Conservation (phyloP, 2,888 invertebrate genomes). For the Rhingia campestris region DNA sequence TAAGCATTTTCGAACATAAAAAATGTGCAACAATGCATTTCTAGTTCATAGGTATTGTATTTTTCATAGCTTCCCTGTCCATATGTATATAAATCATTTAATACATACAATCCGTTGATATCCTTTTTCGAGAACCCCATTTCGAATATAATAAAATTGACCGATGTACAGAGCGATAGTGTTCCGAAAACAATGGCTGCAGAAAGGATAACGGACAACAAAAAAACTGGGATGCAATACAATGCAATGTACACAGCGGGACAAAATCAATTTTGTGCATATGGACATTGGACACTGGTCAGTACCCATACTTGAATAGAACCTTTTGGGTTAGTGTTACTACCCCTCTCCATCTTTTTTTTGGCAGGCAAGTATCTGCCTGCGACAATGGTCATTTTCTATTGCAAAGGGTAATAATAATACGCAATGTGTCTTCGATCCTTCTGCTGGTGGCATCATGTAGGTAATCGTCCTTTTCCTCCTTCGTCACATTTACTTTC, state of each 20-base stretch:
- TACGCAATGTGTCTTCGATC: constrained; percentile 60
- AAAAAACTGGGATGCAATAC: constrained; percentile 51
- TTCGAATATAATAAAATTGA: constrained; percentile 38
- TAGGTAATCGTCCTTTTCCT: constrained; percentile 63
- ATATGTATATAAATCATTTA: background rate
- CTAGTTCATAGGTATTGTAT: background rate
- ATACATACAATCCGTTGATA: constrained; percentile 47
- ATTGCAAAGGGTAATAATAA: constrained; percentile 66
- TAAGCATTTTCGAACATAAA: no score
- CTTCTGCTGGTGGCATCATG: constrained; percentile 57
- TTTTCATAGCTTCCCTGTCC: background rate
- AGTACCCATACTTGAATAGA: constrained; percentile 34
- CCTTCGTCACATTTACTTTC: constrained; percentile 49
- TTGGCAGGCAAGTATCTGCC: constrained; percentile 26
- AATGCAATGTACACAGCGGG: constrained; percentile 69
- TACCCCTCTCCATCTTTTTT: constrained; percentile 14
- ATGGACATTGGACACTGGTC: constrained; percentile 73
- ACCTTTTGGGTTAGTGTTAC: constrained; percentile 44
- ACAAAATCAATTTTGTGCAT: constrained; percentile 55
- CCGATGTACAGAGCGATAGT: constrained; percentile 41
- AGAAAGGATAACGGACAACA: constrained; percentile 65
- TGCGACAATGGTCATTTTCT: constrained; percentile 38
- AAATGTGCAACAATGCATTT: constrained; percentile 8
- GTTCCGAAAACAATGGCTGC: constrained; percentile 61
- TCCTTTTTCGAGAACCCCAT: constrained; percentile 41